phyloP scores from a whole-genome alignment of 1,140 invertebrate genomes.

The Tetragnatha versicolor region DNA sequence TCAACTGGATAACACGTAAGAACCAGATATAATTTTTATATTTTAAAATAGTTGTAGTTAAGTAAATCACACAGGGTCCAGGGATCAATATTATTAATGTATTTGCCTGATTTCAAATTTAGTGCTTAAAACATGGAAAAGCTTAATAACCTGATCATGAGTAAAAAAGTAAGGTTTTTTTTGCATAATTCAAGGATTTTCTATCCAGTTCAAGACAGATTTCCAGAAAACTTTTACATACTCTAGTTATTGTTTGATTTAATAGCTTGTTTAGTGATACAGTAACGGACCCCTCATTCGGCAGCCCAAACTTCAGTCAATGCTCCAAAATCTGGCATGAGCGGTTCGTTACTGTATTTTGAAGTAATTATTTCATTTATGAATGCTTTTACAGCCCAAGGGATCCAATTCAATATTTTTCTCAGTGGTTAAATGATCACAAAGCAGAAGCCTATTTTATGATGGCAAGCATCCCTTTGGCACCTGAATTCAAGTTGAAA shows the following conservation, averaged over 20 bases:
- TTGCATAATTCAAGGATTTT: no score
- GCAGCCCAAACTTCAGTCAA: neutral
- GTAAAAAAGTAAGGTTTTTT: no score
- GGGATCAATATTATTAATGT: no score
- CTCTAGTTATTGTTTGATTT: neutral
- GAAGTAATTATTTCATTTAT: neutral
- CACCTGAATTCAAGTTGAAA: no score
- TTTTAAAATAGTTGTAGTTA: no score
- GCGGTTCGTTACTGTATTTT: neutral
- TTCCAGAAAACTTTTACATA: neutral
- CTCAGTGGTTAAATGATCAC: slow-evolving; percentile 14
- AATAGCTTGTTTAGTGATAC: neutral
- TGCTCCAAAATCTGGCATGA: neutral
- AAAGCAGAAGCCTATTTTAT: slow-evolving; percentile 5
- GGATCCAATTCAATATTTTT: slow-evolving; percentile 29
- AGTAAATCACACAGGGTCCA: no score
- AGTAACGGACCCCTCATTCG: neutral
- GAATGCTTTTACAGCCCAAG: neutral
- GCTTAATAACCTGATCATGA: no score
- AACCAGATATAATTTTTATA: neutral
- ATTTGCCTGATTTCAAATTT: no score
- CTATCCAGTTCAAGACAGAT: no score
- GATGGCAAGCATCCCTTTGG: neutral
- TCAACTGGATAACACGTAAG: neutral
- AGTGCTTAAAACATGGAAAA: no score